These are phyloP conservation scores for Leptopilina myrica DNA, from an alignment of 2,888 invertebrate species.

Conservation along the genomic window DNA sequence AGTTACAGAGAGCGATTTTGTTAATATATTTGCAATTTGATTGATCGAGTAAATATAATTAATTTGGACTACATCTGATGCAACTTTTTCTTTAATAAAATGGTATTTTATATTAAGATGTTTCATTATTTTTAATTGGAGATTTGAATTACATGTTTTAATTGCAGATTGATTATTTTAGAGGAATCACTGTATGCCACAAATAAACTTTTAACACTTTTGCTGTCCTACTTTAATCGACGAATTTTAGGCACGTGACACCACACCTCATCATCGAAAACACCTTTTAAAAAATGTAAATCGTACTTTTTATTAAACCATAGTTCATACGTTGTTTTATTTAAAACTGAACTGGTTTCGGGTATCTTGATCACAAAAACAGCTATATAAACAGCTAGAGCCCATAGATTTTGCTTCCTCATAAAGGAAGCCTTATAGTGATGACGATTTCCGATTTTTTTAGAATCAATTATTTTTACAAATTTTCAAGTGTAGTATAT, in stretches of 20 bases:
- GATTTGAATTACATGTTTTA: neutral
- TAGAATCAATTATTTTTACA: no score
- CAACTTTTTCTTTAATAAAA: neutral
- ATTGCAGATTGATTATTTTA: neutral
- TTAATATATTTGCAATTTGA: neutral
- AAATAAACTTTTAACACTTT: neutral
- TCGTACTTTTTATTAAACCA: neutral
- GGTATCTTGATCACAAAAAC: constrained; percentile 66
- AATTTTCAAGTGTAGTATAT: no score
- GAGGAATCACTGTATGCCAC: neutral
- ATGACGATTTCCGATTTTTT: no score
- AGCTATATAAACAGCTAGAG: constrained; percentile 58
- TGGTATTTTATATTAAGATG: neutral
- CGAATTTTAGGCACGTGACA: neutral
- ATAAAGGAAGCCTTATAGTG: no score
- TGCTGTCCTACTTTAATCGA: constrained; percentile 1
- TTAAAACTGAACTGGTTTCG: neutral
- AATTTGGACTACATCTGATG: neutral
- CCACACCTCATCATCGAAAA: neutral
- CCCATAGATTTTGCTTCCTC: constrained; percentile 53
- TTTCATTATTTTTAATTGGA: neutral
- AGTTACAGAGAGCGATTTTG: neutral
- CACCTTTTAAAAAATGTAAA: constrained; percentile 2
- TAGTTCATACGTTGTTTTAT: neutral
- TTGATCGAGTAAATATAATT: neutral